These are phyloP conservation scores for Cassiopea andromeda DNA, from an alignment of 30 jellyfish, hydroid and myxozoan genomes.

Conservation along the genomic window DNA sequence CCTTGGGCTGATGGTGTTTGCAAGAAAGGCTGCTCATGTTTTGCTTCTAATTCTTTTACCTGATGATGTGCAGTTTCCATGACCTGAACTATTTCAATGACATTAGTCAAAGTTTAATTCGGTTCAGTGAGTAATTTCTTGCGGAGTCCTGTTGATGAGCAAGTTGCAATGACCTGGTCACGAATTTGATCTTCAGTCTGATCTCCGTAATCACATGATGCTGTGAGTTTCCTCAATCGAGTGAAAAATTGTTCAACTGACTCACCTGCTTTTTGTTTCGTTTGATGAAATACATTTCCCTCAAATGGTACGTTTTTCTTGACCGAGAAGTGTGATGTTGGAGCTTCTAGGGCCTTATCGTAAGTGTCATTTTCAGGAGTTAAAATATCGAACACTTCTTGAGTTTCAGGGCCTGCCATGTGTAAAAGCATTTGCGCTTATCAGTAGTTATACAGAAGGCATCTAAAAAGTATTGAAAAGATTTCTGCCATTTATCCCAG, in stretches of 20 bases:
- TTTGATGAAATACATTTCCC: neutral
- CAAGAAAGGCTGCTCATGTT: neutral
- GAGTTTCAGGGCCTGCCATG: neutral
- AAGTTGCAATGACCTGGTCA: slow-evolving; percentile 6
- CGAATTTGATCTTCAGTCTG: slow-evolving; percentile 17
- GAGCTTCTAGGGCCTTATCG: neutral
- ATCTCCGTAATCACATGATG: neutral
- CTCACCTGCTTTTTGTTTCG: neutral
- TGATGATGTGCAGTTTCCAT: slow-evolving; percentile 8
- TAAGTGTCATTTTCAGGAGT: neutral
- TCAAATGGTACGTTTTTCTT: neutral
- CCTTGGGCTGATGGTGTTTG: slow-evolving; percentile 10
- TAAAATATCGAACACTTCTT: neutral
- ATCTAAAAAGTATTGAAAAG: neutral
- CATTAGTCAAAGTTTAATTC: neutral
- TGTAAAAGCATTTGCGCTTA: neutral
- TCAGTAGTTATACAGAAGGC: neutral
- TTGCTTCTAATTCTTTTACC: slow-evolving; percentile 5
- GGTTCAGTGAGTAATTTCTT: neutral
- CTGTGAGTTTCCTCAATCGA: neutral
- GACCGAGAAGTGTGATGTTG: neutral
- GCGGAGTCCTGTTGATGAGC: slow-evolving; percentile 23
- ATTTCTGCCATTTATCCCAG: neutral
- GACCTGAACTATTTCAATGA: slow-evolving; percentile 1
- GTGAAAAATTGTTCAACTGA: neutral